These are phyloP conservation scores for Cariama cristata DNA, from an alignment of 2,113 vertebrate species.

Conservation along the genomic window DNA sequence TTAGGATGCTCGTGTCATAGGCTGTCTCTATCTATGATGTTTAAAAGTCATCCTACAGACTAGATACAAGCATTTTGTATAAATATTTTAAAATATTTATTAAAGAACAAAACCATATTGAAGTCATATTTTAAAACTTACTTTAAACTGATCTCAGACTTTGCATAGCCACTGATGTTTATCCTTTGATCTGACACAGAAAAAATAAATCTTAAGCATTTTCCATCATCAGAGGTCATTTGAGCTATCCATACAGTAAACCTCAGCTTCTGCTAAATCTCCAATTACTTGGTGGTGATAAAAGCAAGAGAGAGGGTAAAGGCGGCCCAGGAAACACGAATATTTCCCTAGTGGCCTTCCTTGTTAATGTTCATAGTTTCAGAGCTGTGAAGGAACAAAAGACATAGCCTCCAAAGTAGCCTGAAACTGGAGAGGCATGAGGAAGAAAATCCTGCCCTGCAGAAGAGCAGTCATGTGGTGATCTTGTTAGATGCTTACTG, in stretches of 20 bases:
- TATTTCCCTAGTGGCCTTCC: not conserved
- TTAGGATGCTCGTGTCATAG: not conserved
- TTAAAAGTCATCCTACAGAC: not conserved
- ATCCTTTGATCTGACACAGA: slow-evolving; percentile 4
- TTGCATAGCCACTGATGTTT: not conserved
- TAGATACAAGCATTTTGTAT: slow-evolving; percentile 1
- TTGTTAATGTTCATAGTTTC: not conserved
- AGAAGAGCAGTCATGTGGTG: not conserved
- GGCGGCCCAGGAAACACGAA: not conserved
- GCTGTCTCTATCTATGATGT: not conserved
- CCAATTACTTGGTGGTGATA: not conserved
- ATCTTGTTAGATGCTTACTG: not conserved
- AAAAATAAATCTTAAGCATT: not conserved
- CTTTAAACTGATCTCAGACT: slow-evolving; percentile 3
- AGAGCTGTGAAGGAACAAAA: not conserved
- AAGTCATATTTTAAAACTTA: slow-evolving; percentile 22
- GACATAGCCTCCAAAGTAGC: not conserved
- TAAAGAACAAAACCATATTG: slow-evolving; percentile 15
- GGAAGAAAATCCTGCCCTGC: not conserved
- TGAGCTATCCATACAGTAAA: not conserved
- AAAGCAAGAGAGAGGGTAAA: not conserved
- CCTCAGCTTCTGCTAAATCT: slow-evolving; percentile 4
- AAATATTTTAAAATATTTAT: slow-evolving; percentile 54
- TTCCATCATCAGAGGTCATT: not conserved
- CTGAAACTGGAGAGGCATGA: not conserved